Percentiles rank a stretch among this genome's conserved stretches.
Conservation (phyloP, 2,113 vertebrate genomes). For the Urocynchramus pylzowi region DNA sequence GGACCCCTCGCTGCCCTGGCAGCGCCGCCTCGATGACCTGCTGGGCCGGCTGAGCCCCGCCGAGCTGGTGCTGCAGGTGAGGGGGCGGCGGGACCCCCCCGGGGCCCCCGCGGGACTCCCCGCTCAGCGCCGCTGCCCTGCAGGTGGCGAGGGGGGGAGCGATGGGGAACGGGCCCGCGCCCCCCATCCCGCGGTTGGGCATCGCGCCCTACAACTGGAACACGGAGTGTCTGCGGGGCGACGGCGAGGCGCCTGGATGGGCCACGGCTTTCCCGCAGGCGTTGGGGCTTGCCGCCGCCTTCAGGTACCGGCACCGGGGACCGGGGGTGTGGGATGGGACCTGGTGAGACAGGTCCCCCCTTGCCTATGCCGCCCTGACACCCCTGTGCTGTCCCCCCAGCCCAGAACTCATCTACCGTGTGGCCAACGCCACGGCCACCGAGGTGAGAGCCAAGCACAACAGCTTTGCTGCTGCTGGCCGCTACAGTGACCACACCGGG, state of each 20-base stretch:
- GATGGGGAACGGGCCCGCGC: slow-evolving; percentile 59
- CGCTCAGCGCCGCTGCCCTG: not conserved
- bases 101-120: not conserved
- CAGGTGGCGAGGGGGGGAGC: slow-evolving; percentile 59
- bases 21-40: slow-evolving; percentile 45
- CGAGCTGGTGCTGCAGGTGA: slow-evolving; percentile 66
- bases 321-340: not conserved
- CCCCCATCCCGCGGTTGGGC: slow-evolving; percentile 54
- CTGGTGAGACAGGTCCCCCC: not conserved
- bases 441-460: slow-evolving; percentile 61
- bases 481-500: slow-evolving; percentile 61
- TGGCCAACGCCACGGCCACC: slow-evolving; percentile 25
- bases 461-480: slow-evolving; percentile 5
- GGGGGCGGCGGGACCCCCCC: not conserved
- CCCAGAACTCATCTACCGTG: not conserved
- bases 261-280: slow-evolving; percentile 46
- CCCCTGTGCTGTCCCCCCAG: not conserved
- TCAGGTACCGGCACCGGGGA: not conserved
- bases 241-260: slow-evolving; percentile 47
- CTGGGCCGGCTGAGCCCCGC: slow-evolving; percentile 35
- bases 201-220: slow-evolving; percentile 67
- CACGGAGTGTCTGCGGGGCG: slow-evolving; percentile 65
- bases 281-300: slow-evolving; percentile 5
- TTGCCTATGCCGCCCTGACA: rapidly evolving
- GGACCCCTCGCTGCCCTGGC: slow-evolving; percentile 55